Evolutionary conservation across 2,113 vertebrate species (phyloP).

Genomic region (Puma concolor): DNA sequence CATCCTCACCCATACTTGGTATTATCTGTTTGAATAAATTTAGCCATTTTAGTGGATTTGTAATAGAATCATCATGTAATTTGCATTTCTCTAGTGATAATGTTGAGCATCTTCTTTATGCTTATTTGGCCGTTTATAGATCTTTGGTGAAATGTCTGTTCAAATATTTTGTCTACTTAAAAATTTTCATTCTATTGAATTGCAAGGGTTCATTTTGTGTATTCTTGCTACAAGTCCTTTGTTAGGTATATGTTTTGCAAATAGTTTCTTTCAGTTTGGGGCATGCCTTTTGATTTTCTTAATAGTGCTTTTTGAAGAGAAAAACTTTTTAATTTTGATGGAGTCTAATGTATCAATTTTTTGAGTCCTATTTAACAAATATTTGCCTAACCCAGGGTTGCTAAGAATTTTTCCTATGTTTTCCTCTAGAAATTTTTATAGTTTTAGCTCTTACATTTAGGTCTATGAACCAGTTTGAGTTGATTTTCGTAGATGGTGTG

Average conservation of each 20-base stretch:
- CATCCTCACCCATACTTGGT: background rate
- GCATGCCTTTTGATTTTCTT: slow-evolving; percentile 7
- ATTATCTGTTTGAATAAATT: slow-evolving; percentile 12
- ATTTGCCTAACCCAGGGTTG: background rate
- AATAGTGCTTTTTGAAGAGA: background rate
- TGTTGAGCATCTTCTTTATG: background rate
- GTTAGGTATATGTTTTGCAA: background rate
- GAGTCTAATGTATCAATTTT: background rate
- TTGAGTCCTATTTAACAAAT: background rate
- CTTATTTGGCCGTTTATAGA: background rate
- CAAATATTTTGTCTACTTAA: background rate
- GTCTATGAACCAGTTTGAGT: background rate
- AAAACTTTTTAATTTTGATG: slow-evolving; percentile 8
- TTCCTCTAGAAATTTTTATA: slow-evolving; percentile 16
- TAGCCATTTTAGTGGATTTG: background rate
- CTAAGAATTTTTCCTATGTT: background rate
- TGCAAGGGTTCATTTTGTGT: background rate
- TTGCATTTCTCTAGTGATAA: background rate
- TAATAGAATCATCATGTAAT: background rate
- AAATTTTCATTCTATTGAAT: background rate
- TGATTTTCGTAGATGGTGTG: background rate
- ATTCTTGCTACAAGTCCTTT: background rate
- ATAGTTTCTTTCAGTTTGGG: background rate
- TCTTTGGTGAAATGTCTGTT: background rate
- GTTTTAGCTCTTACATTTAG: background rate